Evolutionary conservation across 2,113 vertebrate genomes (phyloP).

Genomic region (Sula dactylatra): DNA sequence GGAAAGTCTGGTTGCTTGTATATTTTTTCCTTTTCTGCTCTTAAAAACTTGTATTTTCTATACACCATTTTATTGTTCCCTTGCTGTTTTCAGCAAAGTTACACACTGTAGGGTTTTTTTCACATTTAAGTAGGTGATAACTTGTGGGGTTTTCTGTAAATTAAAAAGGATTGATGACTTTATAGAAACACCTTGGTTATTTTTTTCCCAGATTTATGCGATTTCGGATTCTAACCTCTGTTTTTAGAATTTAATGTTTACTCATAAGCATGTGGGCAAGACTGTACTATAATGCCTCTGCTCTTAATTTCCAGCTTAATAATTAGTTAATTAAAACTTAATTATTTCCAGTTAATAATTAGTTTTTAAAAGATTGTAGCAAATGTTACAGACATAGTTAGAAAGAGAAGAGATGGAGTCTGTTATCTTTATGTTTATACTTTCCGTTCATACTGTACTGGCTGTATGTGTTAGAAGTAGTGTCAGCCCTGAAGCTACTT

Average conservation of each 20-base stretch:
- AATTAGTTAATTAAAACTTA: not conserved
- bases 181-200: not conserved
- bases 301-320: not conserved
- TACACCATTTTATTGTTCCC: not conserved
- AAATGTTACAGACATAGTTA: not conserved
- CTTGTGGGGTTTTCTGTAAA: not conserved
- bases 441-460: not conserved
- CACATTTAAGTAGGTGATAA: not conserved
- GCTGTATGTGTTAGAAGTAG: not conserved
- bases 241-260: not conserved
- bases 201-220: not conserved
- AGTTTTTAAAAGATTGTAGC: not conserved
- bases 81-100: not conserved
- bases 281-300: not conserved
- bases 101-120: not conserved
- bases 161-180: not conserved
- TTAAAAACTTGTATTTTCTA: not conserved
- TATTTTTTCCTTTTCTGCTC: not conserved
- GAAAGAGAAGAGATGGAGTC: not conserved
- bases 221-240: not conserved
- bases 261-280: not conserved
- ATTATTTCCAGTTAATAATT: not conserved
- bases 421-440: not conserved
- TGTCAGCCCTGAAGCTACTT: constrained; percentile 30
- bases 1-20: not conserved